phyloP scores from a whole-genome alignment of 2,113 vertebrate species.

The Himantopus leucocephalus region DNA sequence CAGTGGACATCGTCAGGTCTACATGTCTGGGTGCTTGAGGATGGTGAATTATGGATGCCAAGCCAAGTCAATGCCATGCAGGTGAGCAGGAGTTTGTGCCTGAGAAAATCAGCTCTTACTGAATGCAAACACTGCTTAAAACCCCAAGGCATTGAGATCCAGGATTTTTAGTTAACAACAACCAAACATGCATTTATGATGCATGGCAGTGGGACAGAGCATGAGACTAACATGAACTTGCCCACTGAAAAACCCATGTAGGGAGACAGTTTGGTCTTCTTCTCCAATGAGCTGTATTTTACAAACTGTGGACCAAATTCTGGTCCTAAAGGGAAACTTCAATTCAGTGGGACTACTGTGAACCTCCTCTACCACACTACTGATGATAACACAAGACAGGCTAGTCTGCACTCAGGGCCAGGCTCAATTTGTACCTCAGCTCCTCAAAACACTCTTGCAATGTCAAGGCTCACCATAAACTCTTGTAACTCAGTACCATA shows the following conservation, averaged over 20 bases:
- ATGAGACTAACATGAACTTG: rapidly evolving
- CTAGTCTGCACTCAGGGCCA: background rate
- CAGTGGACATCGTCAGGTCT: background rate
- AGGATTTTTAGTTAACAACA: background rate
- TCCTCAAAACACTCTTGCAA: background rate
- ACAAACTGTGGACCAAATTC: background rate
- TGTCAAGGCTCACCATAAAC: background rate
- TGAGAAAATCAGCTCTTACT: background rate
- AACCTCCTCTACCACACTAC: background rate
- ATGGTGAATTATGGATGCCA: background rate
- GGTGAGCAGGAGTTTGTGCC: background rate
- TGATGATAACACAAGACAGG: background rate
- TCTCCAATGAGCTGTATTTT: background rate
- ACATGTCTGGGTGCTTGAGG: background rate
- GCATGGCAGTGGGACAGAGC: rapidly evolving
- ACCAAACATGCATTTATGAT: background rate
- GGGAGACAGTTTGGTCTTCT: background rate
- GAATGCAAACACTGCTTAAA: background rate
- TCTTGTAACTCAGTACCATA: background rate
- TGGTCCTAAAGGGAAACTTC: background rate
- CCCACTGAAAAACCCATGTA: rapidly evolving
- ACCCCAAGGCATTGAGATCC: background rate
- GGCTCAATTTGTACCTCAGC: background rate
- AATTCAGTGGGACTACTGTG: background rate
- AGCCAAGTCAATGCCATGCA: background rate